phyloP scores from a whole-genome alignment of 2,888 invertebrate genomes.

The Galerucella calmariensis region DNA sequence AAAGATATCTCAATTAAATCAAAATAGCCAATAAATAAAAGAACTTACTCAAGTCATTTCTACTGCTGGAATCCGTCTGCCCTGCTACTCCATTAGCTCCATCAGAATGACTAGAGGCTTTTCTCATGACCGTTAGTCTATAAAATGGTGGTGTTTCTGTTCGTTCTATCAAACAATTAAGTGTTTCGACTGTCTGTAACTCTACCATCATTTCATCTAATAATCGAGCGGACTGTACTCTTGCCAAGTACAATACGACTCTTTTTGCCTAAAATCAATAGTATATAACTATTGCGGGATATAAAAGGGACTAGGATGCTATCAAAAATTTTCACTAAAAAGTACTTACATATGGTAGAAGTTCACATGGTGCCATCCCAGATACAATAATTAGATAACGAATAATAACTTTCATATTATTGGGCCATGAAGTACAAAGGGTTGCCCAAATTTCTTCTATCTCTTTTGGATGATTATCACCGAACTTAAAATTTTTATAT shows the following conservation, averaged over 20 bases:
- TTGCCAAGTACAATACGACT: conserved; percentile 91
- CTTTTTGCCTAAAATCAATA: conserved; percentile 82
- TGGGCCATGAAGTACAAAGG: conserved; percentile 94
- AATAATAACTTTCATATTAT: conserved; percentile 96
- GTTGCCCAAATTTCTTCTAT: conserved; percentile 97
- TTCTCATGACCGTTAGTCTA: conserved; percentile 90
- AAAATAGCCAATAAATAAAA: too few species aligned
- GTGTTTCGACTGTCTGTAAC: conserved; percentile 94
- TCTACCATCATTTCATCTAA: conserved; percentile 98
- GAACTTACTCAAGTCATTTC: conserved; percentile 61
- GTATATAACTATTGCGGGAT: background rate
- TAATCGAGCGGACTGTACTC: conserved; percentile 90
- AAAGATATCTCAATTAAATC: too few species aligned
- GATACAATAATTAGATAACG: conserved; percentile 96
- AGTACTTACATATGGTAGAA: conserved; percentile 87
- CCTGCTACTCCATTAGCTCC: conserved; percentile 67
- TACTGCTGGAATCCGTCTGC: conserved; percentile 66
- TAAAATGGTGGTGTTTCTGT: conserved; percentile 99
- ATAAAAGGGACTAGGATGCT: too few species aligned
- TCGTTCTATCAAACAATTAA: conserved; percentile 94
- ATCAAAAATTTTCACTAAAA: too few species aligned
- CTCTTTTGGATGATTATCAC: conserved; percentile 94
- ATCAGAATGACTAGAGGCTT: conserved; percentile 86
- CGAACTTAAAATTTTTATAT: conserved; percentile 74
- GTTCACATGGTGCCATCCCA: conserved; percentile 95